phyloP scores from a whole-genome alignment of 2,888 invertebrate species.

The Drosophila monieri region DNA sequence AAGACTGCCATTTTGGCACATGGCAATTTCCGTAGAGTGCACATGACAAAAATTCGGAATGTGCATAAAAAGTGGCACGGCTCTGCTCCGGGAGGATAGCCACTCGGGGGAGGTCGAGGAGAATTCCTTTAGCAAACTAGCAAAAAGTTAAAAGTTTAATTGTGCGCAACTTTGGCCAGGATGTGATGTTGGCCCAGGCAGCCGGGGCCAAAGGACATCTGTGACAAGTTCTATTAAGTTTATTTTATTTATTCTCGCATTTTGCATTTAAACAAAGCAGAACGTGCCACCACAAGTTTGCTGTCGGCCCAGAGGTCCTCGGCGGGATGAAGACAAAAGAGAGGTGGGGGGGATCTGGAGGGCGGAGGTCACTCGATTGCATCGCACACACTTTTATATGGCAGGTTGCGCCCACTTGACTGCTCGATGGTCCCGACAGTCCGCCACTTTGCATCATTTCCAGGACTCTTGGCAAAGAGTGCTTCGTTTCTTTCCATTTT shows the following conservation, averaged over 20 bases:
- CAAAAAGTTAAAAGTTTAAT: slow-evolving; percentile 78
- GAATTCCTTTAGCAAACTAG: slow-evolving; percentile 59
- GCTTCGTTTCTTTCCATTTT: background rate
- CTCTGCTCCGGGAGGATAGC: background rate
- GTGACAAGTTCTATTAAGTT: slow-evolving; percentile 78
- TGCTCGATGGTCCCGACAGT: slow-evolving; percentile 64
- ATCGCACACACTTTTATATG: slow-evolving; percentile 55
- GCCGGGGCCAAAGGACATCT: slow-evolving; percentile 49
- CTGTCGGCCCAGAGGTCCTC: slow-evolving; percentile 1
- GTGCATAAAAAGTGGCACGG: slow-evolving; percentile 17
- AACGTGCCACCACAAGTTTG: slow-evolving; percentile 58
- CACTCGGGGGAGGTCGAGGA: slow-evolving; percentile 18
- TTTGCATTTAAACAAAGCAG: slow-evolving; percentile 38
- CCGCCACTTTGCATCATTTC: slow-evolving; percentile 40
- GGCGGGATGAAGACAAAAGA: background rate
- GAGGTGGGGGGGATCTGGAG: background rate
- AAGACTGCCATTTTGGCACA: slow-evolving; percentile 63
- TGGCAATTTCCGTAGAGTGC: slow-evolving; percentile 72
- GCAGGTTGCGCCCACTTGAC: slow-evolving; percentile 73
- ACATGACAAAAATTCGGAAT: slow-evolving; percentile 65
- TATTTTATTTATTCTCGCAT: slow-evolving; percentile 60
- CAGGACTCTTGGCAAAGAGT: slow-evolving; percentile 21
- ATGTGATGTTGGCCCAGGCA: slow-evolving; percentile 8
- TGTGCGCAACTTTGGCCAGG: slow-evolving; percentile 68
- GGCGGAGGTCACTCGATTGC: slow-evolving; percentile 30